Percentiles rank a stretch among this genome's conserved stretches.
Evolutionary conservation across 2,113 vertebrate species (phyloP).

Genomic region (Vidua macroura): DNA sequence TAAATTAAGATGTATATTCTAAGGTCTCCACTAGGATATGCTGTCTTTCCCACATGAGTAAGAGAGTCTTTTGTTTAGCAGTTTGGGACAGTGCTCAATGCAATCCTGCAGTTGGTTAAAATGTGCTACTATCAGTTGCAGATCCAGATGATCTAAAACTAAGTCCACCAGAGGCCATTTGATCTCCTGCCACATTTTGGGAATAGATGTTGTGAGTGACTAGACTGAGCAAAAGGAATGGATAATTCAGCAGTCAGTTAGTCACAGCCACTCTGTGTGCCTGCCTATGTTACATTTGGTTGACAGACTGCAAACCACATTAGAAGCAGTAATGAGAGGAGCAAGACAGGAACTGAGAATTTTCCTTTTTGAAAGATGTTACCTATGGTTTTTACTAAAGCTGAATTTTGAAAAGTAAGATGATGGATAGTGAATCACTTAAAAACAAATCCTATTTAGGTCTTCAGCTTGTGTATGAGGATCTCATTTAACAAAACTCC

Average conservation of each 20-base stretch:
- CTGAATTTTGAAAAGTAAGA: slow-evolving; percentile 14
- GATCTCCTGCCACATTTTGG: background rate
- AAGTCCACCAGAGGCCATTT: background rate
- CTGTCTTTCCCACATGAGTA: background rate
- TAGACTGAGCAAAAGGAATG: background rate
- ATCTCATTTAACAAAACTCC: slow-evolving; percentile 48
- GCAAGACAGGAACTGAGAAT: background rate
- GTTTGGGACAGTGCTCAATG: no score
- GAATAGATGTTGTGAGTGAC: background rate
- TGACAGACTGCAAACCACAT: background rate
- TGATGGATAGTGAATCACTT: slow-evolving; percentile 36
- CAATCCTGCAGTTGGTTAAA: background rate
- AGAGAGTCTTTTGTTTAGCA: background rate
- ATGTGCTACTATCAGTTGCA: background rate
- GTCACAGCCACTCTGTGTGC: background rate
- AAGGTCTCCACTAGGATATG: background rate
- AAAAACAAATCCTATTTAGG: slow-evolving; percentile 38
- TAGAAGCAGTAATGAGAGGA: slow-evolving; percentile 16
- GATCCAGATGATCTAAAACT: background rate
- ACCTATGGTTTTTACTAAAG: background rate
- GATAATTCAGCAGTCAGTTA: background rate
- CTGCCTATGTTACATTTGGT: background rate
- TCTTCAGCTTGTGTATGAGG: slow-evolving; percentile 38
- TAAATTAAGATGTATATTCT: background rate
- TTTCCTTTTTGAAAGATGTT: background rate